Evolutionary conservation across 2,797 vertebrate species (phyloP), one percentile per base, ranked within the genome.

Genomic region (Pempheris klunzingeri): DNA sequence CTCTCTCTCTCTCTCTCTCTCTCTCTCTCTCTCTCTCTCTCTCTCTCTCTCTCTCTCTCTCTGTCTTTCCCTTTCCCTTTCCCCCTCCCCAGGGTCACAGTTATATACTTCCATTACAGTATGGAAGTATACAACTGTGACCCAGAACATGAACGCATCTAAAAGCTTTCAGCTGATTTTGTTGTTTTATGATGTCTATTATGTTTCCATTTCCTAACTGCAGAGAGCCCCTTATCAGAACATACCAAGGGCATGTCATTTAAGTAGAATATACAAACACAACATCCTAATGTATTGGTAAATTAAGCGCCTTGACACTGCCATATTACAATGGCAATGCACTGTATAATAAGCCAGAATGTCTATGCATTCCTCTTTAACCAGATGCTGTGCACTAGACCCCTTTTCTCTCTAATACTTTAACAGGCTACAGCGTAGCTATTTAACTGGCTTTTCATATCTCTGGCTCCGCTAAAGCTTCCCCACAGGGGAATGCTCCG

Each of bases 401-500:
- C 52, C 57, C 49, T 63, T 77, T 86, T 71, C 60, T 81, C 80
- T 83, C 70, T 78, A 83, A 90, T 80, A 77, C 83, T 78, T 80
- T 83, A 91, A 90, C 81, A 84, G 66, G 82, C 80, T 81, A 74
- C 79, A 58, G 86, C 26, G 62, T 63, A 78, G 89, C 89, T 86
- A 78, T 90, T 92, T 87, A 92, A 90, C 90, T 77, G 85, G 83
- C 87, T 88, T 87, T 91, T 90, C 85, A 88, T 90, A 86, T 88
- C 89, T 74, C 71, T 43, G 74, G 85, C 71, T 82, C 65, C n/a
- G 74, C 83, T 90, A 88, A 86, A 85, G 87, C 80, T 84, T 63
- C 85, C 86, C 91, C 86, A 83, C 78, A 77, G 89, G 90, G 88
- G 84, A 90, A 74, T 72, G 62, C 89, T 84, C 81, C 54, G 75